These are phyloP conservation scores for Centruroides vittatus DNA, from an alignment of 1,140 invertebrate species.

Conservation along the genomic window DNA sequence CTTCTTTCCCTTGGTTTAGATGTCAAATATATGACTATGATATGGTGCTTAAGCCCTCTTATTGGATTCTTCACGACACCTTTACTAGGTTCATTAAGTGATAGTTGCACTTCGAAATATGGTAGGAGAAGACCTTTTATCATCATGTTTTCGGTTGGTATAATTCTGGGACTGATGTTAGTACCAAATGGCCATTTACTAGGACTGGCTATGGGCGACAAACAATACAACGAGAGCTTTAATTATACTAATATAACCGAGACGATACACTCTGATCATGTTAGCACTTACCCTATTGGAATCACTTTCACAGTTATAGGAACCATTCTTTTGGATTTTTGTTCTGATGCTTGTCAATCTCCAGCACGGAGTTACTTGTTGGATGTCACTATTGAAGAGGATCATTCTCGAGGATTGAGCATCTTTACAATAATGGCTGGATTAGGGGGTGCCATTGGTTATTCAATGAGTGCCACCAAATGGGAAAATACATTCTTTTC, in stretches of 20 bases:
- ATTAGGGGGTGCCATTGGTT: constrained; percentile 82
- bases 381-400: constrained; percentile 82
- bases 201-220: constrained; percentile 64
- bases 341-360: constrained; percentile 90
- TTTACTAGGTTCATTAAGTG: constrained; percentile 77
- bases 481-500: constrained; percentile 76
- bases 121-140: constrained; percentile 86
- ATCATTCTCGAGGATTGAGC: constrained; percentile 79
- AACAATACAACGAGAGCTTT: neutral
- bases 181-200: constrained; percentile 80
- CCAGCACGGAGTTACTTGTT: constrained; percentile 81
- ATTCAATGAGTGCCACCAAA: constrained; percentile 79
- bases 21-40: constrained; percentile 80
- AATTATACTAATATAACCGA: too few species aligned
- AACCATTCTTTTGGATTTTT: constrained; percentile 85
- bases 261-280: too few species aligned
- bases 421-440: constrained; percentile 96
- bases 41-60: constrained; percentile 83
- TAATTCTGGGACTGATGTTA: constrained; percentile 66
- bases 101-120: constrained; percentile 60
- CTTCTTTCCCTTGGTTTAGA: constrained; percentile 82
- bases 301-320: constrained; percentile 85
- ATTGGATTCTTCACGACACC: constrained; percentile 89
- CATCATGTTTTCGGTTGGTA: constrained; percentile 69
- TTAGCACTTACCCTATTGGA: constrained; percentile 54